Evolutionary conservation across 2,888 invertebrate species (phyloP), one percentile per base, ranked within the genome.

Genomic region (Athripsodes cinereus): DNA sequence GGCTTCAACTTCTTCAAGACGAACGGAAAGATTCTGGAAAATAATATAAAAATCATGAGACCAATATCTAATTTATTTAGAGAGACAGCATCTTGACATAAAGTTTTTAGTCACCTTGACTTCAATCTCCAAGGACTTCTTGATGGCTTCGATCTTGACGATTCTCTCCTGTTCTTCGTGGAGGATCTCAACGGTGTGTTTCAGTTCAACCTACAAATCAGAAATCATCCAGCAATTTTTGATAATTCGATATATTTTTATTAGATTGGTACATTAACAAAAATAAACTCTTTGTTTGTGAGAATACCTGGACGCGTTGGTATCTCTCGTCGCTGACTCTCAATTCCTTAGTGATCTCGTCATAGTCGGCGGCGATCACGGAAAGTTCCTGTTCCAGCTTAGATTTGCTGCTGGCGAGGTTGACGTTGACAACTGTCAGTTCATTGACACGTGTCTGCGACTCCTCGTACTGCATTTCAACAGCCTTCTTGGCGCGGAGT

Each of bases 161-260:
- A 94, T 90, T 73, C 96, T 92, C 74, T 96, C 96, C 76, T 94
- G 93, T 75, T 97, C 96, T 73, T 96, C 96, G 74, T 96, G 95
- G 70, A 96, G 81, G 69, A 89, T 85, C 76, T 96, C 96, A 58
- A 95, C 89, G 69, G 93, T 92, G 79, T 94, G 93, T 78, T 95
- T 95, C 71, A 96, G 82, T 75, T 97, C 96, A 72, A 87, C 85
- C 82, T 89, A 77, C 46, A 46, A 16, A 46, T 47, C 13, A 20
- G 13, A 20, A 26, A 26, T 10, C 26, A 26, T 26, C n/a, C n/a
- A n/a, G n/a, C n/a, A n/a, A n/a, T n/a, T n/a, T n/a, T n/a, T n/a
- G n/a, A n/a, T n/a, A n/a, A n/a, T n/a, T 10, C 26, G 3, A 26
- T 26, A 6, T 26, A 10, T 26, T 26, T 26, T 26, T 26, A 26